phyloP scores from a whole-genome alignment of 2,797 vertebrate species.

The Coilia nasus region DNA sequence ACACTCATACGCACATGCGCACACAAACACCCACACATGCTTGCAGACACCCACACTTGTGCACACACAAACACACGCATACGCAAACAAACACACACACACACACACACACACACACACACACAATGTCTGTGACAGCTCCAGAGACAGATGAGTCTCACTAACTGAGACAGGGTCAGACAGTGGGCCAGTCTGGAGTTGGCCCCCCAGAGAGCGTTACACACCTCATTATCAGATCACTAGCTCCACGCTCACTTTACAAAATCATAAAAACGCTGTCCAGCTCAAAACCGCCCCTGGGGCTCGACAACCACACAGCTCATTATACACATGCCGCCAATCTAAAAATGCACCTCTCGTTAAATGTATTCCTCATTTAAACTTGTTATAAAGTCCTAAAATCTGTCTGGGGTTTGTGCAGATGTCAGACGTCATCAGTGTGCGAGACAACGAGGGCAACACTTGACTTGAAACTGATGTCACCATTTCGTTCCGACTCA shows the following conservation, averaged over 20 bases:
- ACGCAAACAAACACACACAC: no score
- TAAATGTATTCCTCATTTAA: no score
- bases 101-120: background rate
- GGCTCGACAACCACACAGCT: no score
- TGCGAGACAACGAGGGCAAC: background rate
- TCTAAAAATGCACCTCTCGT: no score
- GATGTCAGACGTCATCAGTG: no score
- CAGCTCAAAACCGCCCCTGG: background rate
- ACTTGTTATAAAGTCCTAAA: no score
- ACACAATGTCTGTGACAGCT: background rate
- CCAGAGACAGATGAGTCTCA: background rate
- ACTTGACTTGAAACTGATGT: background rate
- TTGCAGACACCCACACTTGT: background rate
- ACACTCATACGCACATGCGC: background rate
- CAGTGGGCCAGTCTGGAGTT: background rate
- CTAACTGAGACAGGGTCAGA: constrained; percentile 1
- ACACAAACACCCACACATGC: background rate
- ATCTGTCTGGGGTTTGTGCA: no score
- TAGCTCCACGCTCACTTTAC: background rate
- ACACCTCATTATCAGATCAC: background rate
- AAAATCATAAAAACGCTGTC: background rate
- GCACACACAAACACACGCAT: no score
- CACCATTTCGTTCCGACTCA: background rate
- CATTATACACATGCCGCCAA: no score
- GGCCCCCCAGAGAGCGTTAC: background rate